Evolutionary conservation across 1,140 invertebrate genomes (phyloP).

Genomic region (Bombus polaris): DNA sequence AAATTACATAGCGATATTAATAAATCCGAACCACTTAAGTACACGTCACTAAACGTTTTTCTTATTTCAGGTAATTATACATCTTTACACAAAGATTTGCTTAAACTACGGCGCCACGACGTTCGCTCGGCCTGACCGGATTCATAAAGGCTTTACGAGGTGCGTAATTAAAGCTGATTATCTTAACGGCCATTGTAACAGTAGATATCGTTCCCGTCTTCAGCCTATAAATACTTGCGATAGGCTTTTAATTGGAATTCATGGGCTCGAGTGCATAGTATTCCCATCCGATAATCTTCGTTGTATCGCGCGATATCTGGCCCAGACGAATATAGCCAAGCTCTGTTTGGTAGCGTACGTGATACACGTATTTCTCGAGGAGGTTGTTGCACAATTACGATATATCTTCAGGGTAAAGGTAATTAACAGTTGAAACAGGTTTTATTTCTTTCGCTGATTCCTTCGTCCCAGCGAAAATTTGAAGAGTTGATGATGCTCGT

Average conservation of each 20-base stretch:
- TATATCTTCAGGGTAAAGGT: slow-evolving; percentile 13
- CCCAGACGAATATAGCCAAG: not conserved
- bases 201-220: slow-evolving; percentile 45
- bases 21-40: too few species aligned
- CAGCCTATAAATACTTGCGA: slow-evolving; percentile 52
- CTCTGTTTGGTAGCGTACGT: slow-evolving; percentile 2
- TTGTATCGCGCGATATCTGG: slow-evolving; percentile 36
- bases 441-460: not conserved
- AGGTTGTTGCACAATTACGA: slow-evolving; percentile 26
- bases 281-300: slow-evolving; percentile 40
- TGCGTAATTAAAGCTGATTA: slow-evolving; percentile 65
- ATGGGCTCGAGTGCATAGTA: slow-evolving; percentile 29
- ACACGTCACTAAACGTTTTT: not conserved
- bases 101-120: not conserved
- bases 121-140: not conserved
- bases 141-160: slow-evolving; percentile 56
- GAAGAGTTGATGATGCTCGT: not conserved
- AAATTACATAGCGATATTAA: too few species aligned
- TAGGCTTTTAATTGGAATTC: slow-evolving; percentile 52
- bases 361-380: slow-evolving; percentile 33
- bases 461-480: not conserved
- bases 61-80: slow-evolving; percentile 37
- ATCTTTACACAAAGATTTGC: not conserved
- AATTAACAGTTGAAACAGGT: slow-evolving; percentile 17
- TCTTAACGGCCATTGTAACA: slow-evolving; percentile 56